These are phyloP conservation scores for Idaea biselata DNA, from an alignment of 2,888 invertebrate genomes.

Conservation along the genomic window DNA sequence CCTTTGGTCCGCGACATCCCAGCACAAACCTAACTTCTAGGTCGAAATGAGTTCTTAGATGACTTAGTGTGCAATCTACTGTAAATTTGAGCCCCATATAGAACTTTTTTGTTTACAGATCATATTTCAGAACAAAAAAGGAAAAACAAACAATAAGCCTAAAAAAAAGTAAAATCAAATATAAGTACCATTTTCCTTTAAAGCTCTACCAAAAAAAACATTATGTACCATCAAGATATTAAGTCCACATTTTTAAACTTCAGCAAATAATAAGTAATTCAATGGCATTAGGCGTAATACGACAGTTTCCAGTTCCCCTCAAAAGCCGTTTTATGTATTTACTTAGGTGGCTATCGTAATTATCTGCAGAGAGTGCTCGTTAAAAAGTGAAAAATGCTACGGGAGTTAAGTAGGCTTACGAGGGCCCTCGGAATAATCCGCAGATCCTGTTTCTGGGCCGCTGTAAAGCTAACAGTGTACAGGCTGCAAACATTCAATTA, in stretches of 20 bases:
- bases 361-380: conserved; percentile 28
- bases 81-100: too few relatives aligned
- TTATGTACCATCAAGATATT: too few relatives aligned
- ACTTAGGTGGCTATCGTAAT: conserved; percentile 17
- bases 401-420: conserved; percentile 48
- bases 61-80: conserved; percentile 11
- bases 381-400: conserved; percentile 42
- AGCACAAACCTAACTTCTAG: too few relatives aligned
- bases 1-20: too few relatives aligned
- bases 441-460: conserved; percentile 73
- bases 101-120: background rate
- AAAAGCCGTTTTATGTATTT: conserved; percentile 22
- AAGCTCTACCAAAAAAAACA: too few relatives aligned
- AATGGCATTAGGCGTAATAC: background rate
- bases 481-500: conserved; percentile 49
- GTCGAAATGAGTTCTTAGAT: too few relatives aligned
- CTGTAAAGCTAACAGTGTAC: conserved; percentile 74
- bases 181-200: too few relatives aligned
- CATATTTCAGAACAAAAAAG: background rate
- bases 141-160: conserved; percentile 5
- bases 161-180: too few relatives aligned
- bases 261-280: background rate
- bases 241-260: too few relatives aligned
- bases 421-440: conserved; percentile 66
- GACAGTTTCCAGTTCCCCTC: conserved; percentile 15